These are phyloP conservation scores for Hyposoter didymator DNA, from an alignment of 2,888 invertebrate genomes.

Conservation along the genomic window DNA sequence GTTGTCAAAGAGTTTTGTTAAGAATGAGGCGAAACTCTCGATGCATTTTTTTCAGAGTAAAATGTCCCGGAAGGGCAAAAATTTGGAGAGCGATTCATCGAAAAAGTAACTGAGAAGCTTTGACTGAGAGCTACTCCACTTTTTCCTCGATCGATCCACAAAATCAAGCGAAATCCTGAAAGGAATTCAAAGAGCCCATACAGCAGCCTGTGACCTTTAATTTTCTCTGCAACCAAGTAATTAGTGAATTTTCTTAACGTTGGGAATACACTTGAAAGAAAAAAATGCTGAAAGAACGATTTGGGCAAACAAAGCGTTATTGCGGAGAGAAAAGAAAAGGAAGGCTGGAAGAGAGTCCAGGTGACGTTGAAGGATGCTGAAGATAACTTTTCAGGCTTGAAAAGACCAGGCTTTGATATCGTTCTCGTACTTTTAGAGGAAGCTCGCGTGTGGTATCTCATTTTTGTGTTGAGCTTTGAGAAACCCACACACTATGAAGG, in stretches of 20 bases:
- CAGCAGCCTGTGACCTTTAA: not conserved
- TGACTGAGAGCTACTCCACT: not conserved
- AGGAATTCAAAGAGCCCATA: not conserved
- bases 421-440: not conserved
- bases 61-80: not conserved
- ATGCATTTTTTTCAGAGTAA: not conserved
- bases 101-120: not conserved
- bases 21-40: not conserved
- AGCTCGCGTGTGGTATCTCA: conserved; percentile 13
- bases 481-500: not conserved
- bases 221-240: not conserved
- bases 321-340: conserved; percentile 2
- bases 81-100: not conserved
- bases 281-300: not conserved
- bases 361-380: conserved; percentile 7
- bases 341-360: not conserved
- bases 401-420: conserved; percentile 23
- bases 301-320: not conserved
- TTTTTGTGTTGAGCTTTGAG: conserved; percentile 25
- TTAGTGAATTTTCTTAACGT: not conserved
- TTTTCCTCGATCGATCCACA: not conserved
- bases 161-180: not conserved
- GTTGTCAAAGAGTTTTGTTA: not conserved
- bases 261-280: not conserved
- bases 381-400: conserved; percentile 31